A percentile compares a stretch with the other conserved stretches of the same genome.
These are phyloP conservation scores for Alloplasta piceator DNA, from an alignment of 2,888 invertebrate species.

Conservation along the genomic window DNA sequence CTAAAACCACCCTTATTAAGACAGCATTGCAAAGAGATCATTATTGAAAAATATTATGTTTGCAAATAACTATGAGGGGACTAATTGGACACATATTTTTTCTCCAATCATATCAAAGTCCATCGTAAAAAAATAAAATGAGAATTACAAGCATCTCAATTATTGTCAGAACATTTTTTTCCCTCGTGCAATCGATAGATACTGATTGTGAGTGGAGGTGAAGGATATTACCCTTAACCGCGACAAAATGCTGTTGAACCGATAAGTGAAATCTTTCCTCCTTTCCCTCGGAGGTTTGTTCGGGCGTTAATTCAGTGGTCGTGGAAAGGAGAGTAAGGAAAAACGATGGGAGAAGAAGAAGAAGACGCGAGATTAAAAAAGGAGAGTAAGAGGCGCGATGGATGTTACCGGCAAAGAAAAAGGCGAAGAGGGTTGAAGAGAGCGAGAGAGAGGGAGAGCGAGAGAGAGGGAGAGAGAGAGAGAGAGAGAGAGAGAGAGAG, in stretches of 20 bases:
- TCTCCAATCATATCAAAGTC: too few relatives aligned
- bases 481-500: not conserved
- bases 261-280: slow-evolving; percentile 44
- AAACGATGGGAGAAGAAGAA: not conserved
- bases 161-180: too few relatives aligned
- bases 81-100: too few relatives aligned
- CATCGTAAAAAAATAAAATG: too few relatives aligned
- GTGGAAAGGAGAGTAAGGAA: not conserved
- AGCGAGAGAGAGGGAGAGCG: not conserved
- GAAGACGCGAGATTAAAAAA: not conserved
- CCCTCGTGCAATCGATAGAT: too few relatives aligned
- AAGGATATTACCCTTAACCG: slow-evolving; percentile 17
- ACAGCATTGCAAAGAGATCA: too few relatives aligned
- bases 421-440: not conserved
- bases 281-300: slow-evolving; percentile 8
- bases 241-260: slow-evolving; percentile 30
- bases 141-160: too few relatives aligned
- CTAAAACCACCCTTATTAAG: too few relatives aligned
- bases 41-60: too few relatives aligned
- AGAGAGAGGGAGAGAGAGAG: not conserved
- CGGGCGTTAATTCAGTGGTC: slow-evolving; percentile 19
- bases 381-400: not conserved
- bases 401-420: not conserved
- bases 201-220: not conserved
- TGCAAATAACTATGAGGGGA: too few relatives aligned